Conservation (phyloP, 2,797 vertebrate genomes). For the Propithecus deckenii region DNA sequence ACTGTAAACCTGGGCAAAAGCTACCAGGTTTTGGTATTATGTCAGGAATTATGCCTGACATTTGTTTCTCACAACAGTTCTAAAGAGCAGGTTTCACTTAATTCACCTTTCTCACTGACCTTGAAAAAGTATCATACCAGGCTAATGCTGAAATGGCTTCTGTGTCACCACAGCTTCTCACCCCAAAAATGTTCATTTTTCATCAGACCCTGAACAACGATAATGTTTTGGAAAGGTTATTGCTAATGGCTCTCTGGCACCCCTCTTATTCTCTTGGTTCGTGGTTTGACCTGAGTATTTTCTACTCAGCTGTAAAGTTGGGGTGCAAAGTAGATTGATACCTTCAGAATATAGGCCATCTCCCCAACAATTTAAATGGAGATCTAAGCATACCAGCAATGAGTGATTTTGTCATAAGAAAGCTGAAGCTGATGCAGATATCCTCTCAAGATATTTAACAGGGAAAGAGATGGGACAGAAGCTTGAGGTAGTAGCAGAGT, state of each 20-base stretch:
- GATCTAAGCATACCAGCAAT: not conserved
- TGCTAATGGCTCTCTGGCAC: not conserved
- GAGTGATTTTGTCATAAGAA: not conserved
- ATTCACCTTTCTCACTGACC: not conserved
- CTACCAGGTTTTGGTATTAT: not conserved
- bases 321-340: not conserved
- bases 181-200: not conserved
- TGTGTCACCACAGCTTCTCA: not conserved
- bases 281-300: not conserved
- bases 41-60: not conserved
- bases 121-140: not conserved
- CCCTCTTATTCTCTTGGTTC: not conserved
- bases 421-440: not conserved
- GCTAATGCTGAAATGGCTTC: not conserved
- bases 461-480: not conserved
- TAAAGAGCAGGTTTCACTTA: not conserved
- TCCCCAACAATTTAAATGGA: not conserved
- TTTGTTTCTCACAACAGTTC: not conserved
- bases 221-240: not conserved
- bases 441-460: not conserved
- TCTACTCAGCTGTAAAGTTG: not conserved
- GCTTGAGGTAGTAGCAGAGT: not conserved
- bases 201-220: not conserved
- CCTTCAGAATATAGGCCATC: not conserved
- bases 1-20: not conserved